Percentiles rank a stretch among this genome's conserved stretches.
phyloP scores from a whole-genome alignment of 2,113 vertebrate species.

The Arenaria interpres region DNA sequence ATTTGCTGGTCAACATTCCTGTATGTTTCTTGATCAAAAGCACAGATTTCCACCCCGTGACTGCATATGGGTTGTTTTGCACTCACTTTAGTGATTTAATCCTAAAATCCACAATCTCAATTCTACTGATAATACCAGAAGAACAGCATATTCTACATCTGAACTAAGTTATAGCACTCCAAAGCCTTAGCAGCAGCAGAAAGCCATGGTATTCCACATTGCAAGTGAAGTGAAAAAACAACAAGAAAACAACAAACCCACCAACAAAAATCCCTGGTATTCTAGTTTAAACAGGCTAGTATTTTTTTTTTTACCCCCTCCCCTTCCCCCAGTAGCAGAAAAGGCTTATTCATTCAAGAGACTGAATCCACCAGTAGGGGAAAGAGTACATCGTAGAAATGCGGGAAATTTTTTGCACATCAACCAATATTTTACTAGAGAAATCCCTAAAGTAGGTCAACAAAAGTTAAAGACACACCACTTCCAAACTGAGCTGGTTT shows the following conservation, averaged over 20 bases:
- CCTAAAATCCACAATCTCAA: neutral
- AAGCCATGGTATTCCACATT: neutral
- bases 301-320: too few species aligned
- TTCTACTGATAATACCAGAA: neutral
- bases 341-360: neutral
- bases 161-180: neutral
- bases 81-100: neutral
- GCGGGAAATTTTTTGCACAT: neutral
- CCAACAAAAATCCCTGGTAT: neutral
- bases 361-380: neutral
- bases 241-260: neutral
- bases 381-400: neutral
- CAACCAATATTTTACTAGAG: neutral
- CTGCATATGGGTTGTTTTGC: neutral
- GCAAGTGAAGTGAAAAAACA: neutral
- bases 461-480: neutral
- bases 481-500: neutral
- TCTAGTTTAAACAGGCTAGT: neutral
- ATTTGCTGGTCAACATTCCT: neutral
- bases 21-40: neutral
- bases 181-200: neutral
- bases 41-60: neutral
- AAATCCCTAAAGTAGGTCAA: neutral
- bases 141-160: neutral
- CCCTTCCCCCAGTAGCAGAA: neutral